Base-by-base conservation (phyloP, 2,113 vertebrate genomes). In the Takifugu flavidus region DNA sequence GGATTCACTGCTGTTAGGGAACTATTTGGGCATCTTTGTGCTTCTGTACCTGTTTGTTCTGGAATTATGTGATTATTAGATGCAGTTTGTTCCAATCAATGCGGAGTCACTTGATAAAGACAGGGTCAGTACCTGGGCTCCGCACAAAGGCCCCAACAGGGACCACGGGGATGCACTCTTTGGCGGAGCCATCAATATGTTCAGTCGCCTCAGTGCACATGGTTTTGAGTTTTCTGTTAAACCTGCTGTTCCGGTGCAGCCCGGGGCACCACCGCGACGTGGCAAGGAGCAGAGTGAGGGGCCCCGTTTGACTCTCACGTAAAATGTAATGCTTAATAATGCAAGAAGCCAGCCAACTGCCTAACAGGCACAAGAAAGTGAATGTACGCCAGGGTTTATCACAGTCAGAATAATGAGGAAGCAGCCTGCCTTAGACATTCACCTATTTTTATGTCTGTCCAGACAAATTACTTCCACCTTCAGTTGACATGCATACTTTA, bases 391-490 rank as follows among this genome's bases (percentile, higher is more conserved):
- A 46, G 26, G 7, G 5, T 45, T 62, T 65, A 67, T 54, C 60
- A 51, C 28, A 25, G 62, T 56, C 31, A 59, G 57, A 76, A 62
- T 69, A 70, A 67, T 53, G 29, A 67, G 45, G 54, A 64, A 72
- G 50, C 66, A 46, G 44, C 34, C 13, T 1, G 44, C 13, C 47
- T 2, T 44, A 56, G 60, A 79, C 49, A 42, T 75, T 74, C 84
- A 62, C 70, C 83, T 77, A 79, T 80, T 78, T 80, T 56, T 25
- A 31, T 51, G 70, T 78, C 84, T 74, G 85, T 79, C 65, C 62
- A 75, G 65, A 77, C 53, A 80, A 81, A 83, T 78, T 70, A 70
- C 70, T 43, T 20, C 49, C 61, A 50, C 14, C 31, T 26, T 58
- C 70, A 60, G 59, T 46, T 64, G 66, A 77, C 76, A 27, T 53